These are phyloP conservation scores for Tenodera sinensis DNA, from an alignment of 2,888 invertebrate genomes.

Conservation along the genomic window DNA sequence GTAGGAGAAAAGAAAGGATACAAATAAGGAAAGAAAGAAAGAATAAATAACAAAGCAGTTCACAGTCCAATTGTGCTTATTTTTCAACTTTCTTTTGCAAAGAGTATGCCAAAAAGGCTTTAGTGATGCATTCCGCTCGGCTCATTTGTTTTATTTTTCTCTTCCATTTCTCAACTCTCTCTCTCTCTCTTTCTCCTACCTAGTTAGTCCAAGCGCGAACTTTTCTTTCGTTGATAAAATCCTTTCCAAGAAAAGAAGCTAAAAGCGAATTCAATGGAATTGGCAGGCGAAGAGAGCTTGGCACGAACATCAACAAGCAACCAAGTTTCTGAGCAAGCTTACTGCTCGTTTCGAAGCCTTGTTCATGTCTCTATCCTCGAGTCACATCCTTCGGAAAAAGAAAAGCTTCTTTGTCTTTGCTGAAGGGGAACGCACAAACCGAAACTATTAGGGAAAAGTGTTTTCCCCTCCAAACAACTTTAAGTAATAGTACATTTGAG, in stretches of 20 bases:
- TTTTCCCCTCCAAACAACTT: too few relatives aligned
- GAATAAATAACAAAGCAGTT: too few relatives aligned
- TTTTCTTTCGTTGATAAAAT: conserved; percentile 16
- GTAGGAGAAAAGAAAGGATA: too few relatives aligned
- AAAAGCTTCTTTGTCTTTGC: too few relatives aligned
- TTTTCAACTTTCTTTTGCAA: not conserved
- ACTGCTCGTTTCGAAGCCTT: not conserved
- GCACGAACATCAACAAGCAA: not conserved
- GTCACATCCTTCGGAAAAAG: not conserved
- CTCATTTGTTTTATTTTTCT: not conserved
- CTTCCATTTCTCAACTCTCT: not conserved
- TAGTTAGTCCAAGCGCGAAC: conserved; percentile 9
- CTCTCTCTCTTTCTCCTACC: not conserved
- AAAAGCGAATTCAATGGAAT: conserved; percentile 16
- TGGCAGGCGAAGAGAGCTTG: not conserved
- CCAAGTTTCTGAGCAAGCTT: not conserved
- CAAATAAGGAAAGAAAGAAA: too few relatives aligned
- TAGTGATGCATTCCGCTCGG: not conserved
- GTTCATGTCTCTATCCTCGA: not conserved
- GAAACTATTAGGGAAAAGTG: too few relatives aligned
- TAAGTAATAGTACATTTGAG: too few relatives aligned
- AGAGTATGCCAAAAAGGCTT: not conserved
- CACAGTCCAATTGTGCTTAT: too few relatives aligned
- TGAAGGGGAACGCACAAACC: too few relatives aligned
- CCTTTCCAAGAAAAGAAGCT: not conserved